Conservation (phyloP, 1,140 invertebrate species). For the Saxidomus purpurata region DNA sequence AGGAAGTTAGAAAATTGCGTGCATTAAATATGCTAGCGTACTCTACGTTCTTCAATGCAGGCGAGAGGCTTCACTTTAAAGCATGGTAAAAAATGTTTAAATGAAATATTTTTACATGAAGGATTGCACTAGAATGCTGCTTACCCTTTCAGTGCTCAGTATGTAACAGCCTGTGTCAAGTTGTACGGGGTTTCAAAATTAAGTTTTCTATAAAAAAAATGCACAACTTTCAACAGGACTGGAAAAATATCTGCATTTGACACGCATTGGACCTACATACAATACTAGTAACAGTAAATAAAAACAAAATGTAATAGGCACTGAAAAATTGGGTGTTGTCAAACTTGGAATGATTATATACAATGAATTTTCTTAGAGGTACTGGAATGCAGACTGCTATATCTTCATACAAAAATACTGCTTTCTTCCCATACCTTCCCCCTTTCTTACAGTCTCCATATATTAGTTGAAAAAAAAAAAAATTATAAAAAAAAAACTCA, state of each 20-base stretch:
- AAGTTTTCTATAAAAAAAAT: too few species aligned
- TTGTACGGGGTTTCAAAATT: too few species aligned
- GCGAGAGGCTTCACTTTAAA: too few species aligned
- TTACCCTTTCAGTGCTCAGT: slow-evolving; percentile 1
- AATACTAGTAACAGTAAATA: not conserved
- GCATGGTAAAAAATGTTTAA: not conserved
- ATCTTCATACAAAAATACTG: not conserved
- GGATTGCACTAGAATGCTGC: slow-evolving; percentile 3
- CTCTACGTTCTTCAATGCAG: too few species aligned
- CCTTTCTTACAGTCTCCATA: too few species aligned
- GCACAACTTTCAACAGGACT: not conserved
- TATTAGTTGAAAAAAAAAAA: too few species aligned
- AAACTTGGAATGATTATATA: slow-evolving; percentile 25
- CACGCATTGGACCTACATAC: not conserved
- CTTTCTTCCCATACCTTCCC: too few species aligned
- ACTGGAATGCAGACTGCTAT: not conserved
- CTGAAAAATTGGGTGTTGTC: not conserved
- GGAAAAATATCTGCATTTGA: not conserved
- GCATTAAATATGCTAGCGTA: too few species aligned
- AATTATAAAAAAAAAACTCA: too few species aligned
- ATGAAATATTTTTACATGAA: not conserved
- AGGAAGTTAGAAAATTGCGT: too few species aligned
- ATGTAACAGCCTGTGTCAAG: too few species aligned
- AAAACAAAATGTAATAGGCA: slow-evolving; percentile 14
- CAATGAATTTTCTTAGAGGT: slow-evolving; percentile 2